Base-by-base conservation (phyloP, 2,797 vertebrate genomes). In the Pangasius larnaudii region DNA sequence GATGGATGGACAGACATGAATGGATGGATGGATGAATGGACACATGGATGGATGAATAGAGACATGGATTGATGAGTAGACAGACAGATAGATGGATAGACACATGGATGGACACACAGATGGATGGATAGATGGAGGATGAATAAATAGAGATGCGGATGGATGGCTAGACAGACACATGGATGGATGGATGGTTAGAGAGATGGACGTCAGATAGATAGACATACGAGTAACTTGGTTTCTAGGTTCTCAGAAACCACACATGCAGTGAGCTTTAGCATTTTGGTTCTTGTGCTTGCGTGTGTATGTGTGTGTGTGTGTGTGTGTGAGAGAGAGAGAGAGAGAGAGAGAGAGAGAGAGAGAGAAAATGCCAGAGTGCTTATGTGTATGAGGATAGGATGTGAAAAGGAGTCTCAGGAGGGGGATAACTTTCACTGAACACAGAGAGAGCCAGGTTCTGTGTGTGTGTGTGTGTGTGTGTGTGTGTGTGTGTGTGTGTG, bases 361-460 rank as follows among this genome's bases (percentile, higher is more conserved):
- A 39, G 36, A 39, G 36, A 39, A 4, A 39, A 4, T 3, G 36
- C 2, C 2, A 39, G 36, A 39, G 36, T 39, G 75, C 79, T 72
- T 46, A 1, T 75, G 77, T 80, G 84, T 83, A 51, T 77, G 83
- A 80, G 82, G 72, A 79, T 79, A 88, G 85, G 85, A 91, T 90
- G 78, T 91, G 82, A 89, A 79, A 82, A 67, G 51, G 75, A 87
- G 84, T 90, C 90, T 91, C 90, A 84, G 3, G 87, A 74, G 82
- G 89, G 67, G 53, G 89, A 82, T 91, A 89, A 87, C 89, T 90
- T 90, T 92, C 91, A 87, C 87, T 88, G 59, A 88, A 84, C 59
- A 87, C 84, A 82, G 86, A 90, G 39, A 72, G 81, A 82, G 74
- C 89, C 90, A 86, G 81, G 80, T 88, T 89, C 89, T 86, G 22